A percentile compares a stretch with the other conserved stretches of the same genome.
Conservation (phyloP, 1,140 invertebrate species). For the Drosophila repleta region DNA sequence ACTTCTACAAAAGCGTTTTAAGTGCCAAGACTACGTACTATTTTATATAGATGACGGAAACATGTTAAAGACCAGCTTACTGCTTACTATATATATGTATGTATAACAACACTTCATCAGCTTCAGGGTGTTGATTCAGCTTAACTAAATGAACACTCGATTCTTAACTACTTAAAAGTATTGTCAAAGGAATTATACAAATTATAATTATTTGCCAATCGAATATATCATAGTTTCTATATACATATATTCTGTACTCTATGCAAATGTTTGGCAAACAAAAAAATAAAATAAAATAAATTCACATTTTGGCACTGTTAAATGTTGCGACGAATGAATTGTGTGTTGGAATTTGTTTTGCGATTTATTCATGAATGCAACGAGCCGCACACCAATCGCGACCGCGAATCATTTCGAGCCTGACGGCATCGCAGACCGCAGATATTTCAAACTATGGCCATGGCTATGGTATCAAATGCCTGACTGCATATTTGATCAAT, state of each 20-base stretch:
- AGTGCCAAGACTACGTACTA: constrained; percentile 5
- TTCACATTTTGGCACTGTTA: constrained; percentile 17
- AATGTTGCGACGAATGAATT: constrained; percentile 22
- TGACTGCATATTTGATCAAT: constrained; percentile 28
- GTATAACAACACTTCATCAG: not conserved
- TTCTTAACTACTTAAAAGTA: too few relatives aligned
- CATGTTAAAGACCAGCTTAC: not conserved
- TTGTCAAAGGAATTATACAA: too few relatives aligned
- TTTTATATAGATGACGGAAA: not conserved
- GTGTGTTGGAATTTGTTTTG: constrained; percentile 21
- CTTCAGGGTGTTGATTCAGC: not conserved
- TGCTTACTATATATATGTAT: too few relatives aligned
- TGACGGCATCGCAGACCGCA: constrained; percentile 38
- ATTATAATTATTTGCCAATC: too few relatives aligned
- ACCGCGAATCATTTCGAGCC: constrained; percentile 46
- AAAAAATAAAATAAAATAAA: constrained; percentile 24
- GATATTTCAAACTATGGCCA: constrained; percentile 22
- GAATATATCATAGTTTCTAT: not conserved
- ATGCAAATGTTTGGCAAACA: constrained; percentile 10
- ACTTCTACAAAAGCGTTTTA: constrained; percentile 25
- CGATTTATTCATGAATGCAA: constrained; percentile 47
- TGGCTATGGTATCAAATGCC: constrained; percentile 25
- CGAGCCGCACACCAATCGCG: constrained; percentile 21
- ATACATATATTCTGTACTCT: not conserved
- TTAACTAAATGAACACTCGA: too few relatives aligned